Base-by-base conservation (phyloP, 2,888 invertebrate species). In the Teleogryllus oceanicus region DNA sequence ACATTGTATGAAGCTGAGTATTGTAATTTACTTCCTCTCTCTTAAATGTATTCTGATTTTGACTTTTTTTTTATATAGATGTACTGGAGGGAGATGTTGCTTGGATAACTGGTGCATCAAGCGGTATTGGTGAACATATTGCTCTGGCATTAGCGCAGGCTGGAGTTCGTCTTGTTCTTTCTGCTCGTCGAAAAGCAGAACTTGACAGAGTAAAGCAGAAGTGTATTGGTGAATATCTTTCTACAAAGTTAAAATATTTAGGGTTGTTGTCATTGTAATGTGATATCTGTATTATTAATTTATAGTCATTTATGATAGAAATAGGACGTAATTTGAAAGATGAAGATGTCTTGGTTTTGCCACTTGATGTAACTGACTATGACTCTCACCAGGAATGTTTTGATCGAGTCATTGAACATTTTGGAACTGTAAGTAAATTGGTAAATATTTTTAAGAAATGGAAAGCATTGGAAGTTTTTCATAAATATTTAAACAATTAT, bases 41-140 rank as follows among this genome's bases (percentile, higher is more conserved):
- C 13, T 62, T 16, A 16, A 1, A 18, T 62, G n/a, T 18, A 18
- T 62, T 18, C n/a, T 62, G 62, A n/a, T 62, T 62, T 4, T 18
- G 3, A 18, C n/a, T 1, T 13, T 62, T 12, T 62, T 12, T 62
- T 62, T 49, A 79, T 82, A 77, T 81, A 91, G 91, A 87, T 74
- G 85, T 87, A 4, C 86, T 93, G 79, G 87, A 88, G 76, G 92
- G 92, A 0, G 92, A 94, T 86, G 94, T 95, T 5, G 91, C 94
- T 2, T 96, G 95, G 92, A 92, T 96, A 83, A 94, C 94, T 2
- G 95, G 95, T 75, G 94, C 95, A 0, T 95, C 95, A 0, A 93
- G 94, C 87, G 95, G 95, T 18, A 95, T 96, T 82, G 95, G 95
- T 3, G 93, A 94, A 87, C 87, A 90, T 82, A 87, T 94, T 77